Evolutionary conservation across 2,113 vertebrate species (phyloP).

Genomic region (Pampusana beccarii): DNA sequence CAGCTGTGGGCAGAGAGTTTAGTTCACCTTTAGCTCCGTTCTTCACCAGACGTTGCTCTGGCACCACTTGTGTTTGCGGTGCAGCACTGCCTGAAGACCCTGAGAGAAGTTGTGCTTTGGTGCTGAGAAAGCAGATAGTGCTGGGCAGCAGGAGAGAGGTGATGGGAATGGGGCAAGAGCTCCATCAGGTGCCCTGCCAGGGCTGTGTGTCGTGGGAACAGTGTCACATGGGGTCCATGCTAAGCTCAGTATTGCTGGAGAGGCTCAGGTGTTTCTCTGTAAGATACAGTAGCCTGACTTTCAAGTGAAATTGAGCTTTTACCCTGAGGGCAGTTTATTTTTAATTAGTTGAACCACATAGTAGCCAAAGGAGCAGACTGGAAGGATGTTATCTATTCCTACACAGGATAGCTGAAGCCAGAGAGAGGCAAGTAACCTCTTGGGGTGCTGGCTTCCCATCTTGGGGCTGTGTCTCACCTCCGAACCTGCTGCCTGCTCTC

Average conservation of each 20-base stretch:
- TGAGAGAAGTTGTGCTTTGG: neutral
- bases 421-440: neutral
- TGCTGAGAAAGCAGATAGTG: neutral
- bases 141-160: neutral
- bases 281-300: neutral
- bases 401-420: neutral
- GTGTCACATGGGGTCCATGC: neutral
- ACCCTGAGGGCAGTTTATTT: neutral
- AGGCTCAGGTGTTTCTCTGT: neutral
- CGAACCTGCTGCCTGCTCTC: neutral
- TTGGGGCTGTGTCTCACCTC: neutral
- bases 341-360: neutral
- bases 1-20: neutral
- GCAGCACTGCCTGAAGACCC: neutral
- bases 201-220: rapidly evolving
- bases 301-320: neutral
- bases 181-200: neutral
- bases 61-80: neutral
- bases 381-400: neutral
- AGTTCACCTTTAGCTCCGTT: neutral
- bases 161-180: neutral
- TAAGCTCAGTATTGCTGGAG: neutral
- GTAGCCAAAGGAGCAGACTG: neutral
- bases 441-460: neutral
- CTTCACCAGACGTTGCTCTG: neutral